phyloP scores from a whole-genome alignment of 2,113 vertebrate genomes.

The Cnemophilus loriae region DNA sequence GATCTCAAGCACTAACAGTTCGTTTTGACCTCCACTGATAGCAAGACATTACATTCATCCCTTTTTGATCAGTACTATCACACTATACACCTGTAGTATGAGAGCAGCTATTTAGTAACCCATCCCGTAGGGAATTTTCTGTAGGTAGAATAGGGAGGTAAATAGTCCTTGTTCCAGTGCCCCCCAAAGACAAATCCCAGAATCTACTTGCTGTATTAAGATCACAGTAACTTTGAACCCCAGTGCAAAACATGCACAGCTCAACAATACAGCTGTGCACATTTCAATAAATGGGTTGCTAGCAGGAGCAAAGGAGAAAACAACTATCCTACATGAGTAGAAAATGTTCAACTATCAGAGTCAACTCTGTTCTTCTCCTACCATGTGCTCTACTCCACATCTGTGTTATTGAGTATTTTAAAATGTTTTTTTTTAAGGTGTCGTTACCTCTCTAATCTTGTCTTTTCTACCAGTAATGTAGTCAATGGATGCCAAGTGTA shows the following conservation, averaged over 20 bases:
- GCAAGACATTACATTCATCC: background rate
- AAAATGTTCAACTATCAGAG: background rate
- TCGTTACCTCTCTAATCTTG: background rate
- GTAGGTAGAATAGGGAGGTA: background rate
- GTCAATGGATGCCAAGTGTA: background rate
- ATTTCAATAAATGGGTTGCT: background rate
- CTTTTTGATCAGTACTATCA: background rate
- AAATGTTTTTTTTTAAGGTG: background rate
- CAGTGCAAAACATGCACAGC: background rate
- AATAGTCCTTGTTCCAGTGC: background rate
- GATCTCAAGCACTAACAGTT: background rate
- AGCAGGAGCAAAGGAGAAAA: background rate
- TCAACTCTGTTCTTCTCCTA: background rate
- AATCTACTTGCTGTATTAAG: background rate
- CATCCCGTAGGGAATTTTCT: background rate
- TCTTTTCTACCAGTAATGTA: background rate
- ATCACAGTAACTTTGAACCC: background rate
- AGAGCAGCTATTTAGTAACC: background rate
- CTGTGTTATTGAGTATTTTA: background rate
- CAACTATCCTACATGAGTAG: background rate
- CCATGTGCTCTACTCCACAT: background rate
- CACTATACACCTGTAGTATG: background rate
- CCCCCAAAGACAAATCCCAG: background rate
- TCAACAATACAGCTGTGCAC: background rate
- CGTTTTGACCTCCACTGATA: background rate